Base-by-base conservation (phyloP, 2,113 vertebrate genomes). In the Megalops atlanticus region DNA sequence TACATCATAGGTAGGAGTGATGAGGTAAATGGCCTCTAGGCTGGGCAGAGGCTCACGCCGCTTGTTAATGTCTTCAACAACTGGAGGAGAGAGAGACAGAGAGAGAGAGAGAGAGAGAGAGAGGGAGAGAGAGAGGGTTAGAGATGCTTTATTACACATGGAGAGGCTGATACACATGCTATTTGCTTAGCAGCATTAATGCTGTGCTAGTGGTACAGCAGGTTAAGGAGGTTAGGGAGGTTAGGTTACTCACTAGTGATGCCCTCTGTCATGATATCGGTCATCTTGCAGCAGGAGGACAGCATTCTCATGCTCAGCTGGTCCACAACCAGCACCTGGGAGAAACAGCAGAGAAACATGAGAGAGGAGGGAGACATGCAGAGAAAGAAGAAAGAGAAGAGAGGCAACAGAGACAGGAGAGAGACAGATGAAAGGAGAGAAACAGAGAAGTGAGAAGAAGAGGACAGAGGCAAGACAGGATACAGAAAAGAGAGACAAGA, bases 231-330 rank as follows among this genome's bases (percentile, higher is more conserved):
- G 52, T n/a, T n/a, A 18, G 21, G 21, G 52, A n/a, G 52, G 2
- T 5, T 18, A 4, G 1, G 52, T n/a, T 3, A 92, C 98, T 96
- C 91, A 99, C 98, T 99, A 69, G 98, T 99, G 69, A 99, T 98
- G 71, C 98, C 98, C 87, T 99, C 97, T 0, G 97, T 97, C 97
- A 99, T 97, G 90, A 99, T 99, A 90, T 99, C 96, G 0, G 98
- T 99, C 98, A 99, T 99, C 92, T 97, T 98, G 89, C 98, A 99
- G 90, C 97, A 99, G 82, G 97, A 98, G 0, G 98, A 99, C 10
- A 99, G 90, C 97, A 99, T 99, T 80, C 96, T 93, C 96, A 99
- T 99, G 84, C 97, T 99, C 85, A 99, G 92, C 87, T 98, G 97
- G 88, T 99, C 98, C 83, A 99, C 97, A 87, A 99, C 97, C 87